Evolutionary conservation across 2,888 invertebrate species (phyloP), one percentile per base, ranked within the genome.

Genomic region (Sinhomidia bicolor): DNA sequence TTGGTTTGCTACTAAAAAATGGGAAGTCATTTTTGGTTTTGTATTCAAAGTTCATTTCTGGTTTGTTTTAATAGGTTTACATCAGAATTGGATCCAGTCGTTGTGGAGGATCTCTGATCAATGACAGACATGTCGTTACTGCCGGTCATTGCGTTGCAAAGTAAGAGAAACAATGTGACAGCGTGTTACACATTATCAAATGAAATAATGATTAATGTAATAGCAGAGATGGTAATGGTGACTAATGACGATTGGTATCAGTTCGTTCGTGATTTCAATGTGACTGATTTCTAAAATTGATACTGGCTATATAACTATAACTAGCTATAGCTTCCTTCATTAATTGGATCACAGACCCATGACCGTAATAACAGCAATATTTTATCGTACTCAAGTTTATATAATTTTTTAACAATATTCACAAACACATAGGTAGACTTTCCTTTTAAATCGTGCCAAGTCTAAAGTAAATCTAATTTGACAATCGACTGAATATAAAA

Each of bases 31-130:
- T 51, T 51, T 14, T 51, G 51, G 51, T 51, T 51, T 51, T 3
- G 12, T 9, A 51, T 17, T 57, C 3, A 57, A 17, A 68, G 9
- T n/a, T 36, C 41, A 32, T 20, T 80, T 71, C 14, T 20, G n/a
- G n/a, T 60, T 87, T 88, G 92, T 88, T 87, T 84, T 92, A 93
- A 47, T 92, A 95, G 95, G 95, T 98, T 0, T 98, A 98, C 94
- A 98, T 98, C 93, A 95, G 98, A 93, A 98, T 98, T 89, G 98
- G 98, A 90, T 97, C 98, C 62, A 98, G 98, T 94, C 97, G 98
- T 93, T 98, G 98, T 93, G 98, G 98, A 57, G 98, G 98, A 32
- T 98, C 98, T 0, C 94, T 98, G 90, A 97, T 98, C 92, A 98
- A 98, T 92, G 95, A 97, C 32, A 96, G 97, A 85, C 98, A 98